These are phyloP conservation scores for Batillaria attramentaria DNA, from an alignment of 1,140 invertebrate genomes.

Conservation along the genomic window DNA sequence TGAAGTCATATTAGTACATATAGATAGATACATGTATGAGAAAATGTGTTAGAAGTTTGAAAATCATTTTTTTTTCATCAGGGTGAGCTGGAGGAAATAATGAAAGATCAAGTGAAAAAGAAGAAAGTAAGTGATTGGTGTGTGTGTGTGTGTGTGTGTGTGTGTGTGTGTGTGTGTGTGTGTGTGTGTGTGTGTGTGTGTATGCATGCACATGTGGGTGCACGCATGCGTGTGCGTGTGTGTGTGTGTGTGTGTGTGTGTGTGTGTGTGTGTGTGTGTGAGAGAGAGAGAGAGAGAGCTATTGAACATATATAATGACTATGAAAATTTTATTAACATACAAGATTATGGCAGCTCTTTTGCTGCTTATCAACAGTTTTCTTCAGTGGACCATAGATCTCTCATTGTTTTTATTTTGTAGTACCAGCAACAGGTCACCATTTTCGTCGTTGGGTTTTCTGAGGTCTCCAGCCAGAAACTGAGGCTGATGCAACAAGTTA, in stretches of 20 bases:
- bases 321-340: no score
- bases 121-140: slow-evolving; percentile 55
- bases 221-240: not conserved
- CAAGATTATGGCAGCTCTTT: no score
- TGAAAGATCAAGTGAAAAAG: slow-evolving; percentile 64
- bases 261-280: no score
- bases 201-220: not conserved
- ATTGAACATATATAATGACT: no score
- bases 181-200: not conserved
- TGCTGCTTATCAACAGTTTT: no score
- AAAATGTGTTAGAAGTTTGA: no score
- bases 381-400: no score
- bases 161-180: slow-evolving; percentile 10
- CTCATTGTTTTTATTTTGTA: slow-evolving; percentile 42
- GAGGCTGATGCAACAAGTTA: slow-evolving; percentile 63
- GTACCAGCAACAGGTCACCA: slow-evolving; percentile 66
- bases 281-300: no score
- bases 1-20: no score
- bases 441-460: slow-evolving; percentile 66
- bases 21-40: no score
- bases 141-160: slow-evolving; percentile 8
- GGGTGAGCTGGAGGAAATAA: slow-evolving; percentile 60
- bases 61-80: slow-evolving; percentile 47
- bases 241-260: not conserved
- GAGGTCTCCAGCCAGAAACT: slow-evolving; percentile 61